Evolutionary conservation across 1,140 invertebrate species (phyloP).

Genomic region (Scylla paramamosain): DNA sequence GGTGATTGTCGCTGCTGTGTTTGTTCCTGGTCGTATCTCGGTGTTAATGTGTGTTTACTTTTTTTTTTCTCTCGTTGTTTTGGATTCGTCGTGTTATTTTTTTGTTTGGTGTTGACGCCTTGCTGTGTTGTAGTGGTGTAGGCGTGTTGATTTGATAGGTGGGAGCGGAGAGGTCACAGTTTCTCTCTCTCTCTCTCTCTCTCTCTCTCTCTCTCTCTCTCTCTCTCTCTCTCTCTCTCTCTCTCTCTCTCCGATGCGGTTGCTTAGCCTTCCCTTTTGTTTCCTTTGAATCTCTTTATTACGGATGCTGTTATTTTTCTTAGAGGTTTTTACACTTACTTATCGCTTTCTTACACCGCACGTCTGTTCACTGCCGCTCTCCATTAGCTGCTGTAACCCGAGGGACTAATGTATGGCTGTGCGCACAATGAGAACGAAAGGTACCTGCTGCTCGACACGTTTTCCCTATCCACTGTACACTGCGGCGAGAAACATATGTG

Average conservation of each 20-base stretch:
- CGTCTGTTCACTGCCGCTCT: too few species aligned
- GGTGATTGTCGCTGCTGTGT: neutral
- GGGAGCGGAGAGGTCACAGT: too few species aligned
- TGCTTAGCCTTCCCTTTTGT: neutral
- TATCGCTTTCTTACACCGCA: neutral
- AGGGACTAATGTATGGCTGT: neutral
- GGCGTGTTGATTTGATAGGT: too few species aligned
- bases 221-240: conserved; percentile 26
- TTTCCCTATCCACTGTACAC: too few species aligned
- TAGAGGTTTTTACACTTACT: neutral
- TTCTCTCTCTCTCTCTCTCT: conserved; percentile 14
- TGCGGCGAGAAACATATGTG: too few species aligned
- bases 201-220: neutral
- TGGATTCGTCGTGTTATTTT: neutral
- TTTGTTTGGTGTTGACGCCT: too few species aligned
- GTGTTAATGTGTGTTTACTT: neutral
- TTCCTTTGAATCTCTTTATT: neutral
- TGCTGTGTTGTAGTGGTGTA: too few species aligned
- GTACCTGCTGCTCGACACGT: too few species aligned
- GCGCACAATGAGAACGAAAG: too few species aligned
- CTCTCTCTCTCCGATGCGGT: neutral
- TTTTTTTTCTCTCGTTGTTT: neutral
- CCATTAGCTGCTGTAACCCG: neutral
- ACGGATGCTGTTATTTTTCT: neutral
- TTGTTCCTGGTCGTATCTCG: neutral